These are phyloP conservation scores for Rattus rattus DNA, from an alignment of 2,113 vertebrate genomes.

Conservation along the genomic window DNA sequence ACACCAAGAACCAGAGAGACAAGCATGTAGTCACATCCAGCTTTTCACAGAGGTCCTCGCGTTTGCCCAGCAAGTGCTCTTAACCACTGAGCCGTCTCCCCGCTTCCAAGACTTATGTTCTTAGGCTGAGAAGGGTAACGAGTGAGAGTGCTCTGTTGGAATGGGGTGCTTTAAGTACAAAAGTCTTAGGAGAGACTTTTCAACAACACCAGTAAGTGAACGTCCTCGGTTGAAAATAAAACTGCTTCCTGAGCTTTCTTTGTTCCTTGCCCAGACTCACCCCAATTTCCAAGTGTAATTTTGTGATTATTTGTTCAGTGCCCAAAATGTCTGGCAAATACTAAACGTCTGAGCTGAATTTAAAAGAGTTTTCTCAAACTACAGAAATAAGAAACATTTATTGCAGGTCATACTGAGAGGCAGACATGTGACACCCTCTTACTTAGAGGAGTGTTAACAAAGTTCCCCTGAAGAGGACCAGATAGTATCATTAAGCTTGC, in stretches of 20 bases:
- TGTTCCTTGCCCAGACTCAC: background rate
- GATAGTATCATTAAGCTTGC: background rate
- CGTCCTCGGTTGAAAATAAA: constrained; percentile 45
- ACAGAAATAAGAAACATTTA: constrained; percentile 15
- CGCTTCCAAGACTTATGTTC: background rate
- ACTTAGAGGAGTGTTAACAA: background rate
- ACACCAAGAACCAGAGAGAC: background rate
- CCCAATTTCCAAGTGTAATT: constrained; percentile 53
- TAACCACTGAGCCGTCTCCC: background rate
- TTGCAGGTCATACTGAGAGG: background rate
- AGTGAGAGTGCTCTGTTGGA: background rate
- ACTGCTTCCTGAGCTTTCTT: constrained; percentile 21
- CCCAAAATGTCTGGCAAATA: constrained; percentile 36
- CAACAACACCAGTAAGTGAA: constrained; percentile 28
- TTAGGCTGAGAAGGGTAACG: background rate
- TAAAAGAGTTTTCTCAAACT: constrained; percentile 34
- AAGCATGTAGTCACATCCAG: background rate
- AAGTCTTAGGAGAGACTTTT: background rate
- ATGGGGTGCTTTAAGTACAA: background rate
- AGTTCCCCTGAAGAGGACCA: background rate
- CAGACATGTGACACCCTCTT: background rate
- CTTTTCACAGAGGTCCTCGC: background rate
- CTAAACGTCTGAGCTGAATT: constrained; percentile 17
- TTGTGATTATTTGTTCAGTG: constrained; percentile 52
- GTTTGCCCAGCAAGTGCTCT: background rate